Percentiles rank a stretch among this genome's conserved stretches.
Evolutionary conservation across 2,797 vertebrate species (phyloP).

Genomic region (Hafferia zeledoni): DNA sequence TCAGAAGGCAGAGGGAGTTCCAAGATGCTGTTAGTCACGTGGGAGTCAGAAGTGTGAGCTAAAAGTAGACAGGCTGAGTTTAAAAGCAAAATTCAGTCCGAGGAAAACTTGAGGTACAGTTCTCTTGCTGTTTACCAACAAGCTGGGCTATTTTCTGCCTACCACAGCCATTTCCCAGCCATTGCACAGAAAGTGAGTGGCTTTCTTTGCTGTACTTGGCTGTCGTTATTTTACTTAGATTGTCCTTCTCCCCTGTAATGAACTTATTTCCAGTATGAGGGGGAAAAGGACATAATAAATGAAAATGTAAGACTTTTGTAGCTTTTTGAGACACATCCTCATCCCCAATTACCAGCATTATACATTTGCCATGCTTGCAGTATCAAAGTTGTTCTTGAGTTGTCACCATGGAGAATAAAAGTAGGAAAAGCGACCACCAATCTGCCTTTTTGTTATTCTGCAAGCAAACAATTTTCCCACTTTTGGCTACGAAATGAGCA

Average conservation of each 20-base stretch:
- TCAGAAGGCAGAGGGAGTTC: neutral
- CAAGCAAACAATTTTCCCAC: neutral
- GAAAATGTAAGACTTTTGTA: neutral
- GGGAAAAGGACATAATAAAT: neutral
- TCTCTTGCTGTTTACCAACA: neutral
- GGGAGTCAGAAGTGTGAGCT: neutral
- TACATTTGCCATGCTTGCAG: neutral
- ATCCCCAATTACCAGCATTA: neutral
- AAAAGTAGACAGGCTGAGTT: neutral
- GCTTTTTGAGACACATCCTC: neutral
- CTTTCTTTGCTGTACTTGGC: neutral
- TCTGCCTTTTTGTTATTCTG: slow-evolving; percentile 35
- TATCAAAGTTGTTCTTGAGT: neutral
- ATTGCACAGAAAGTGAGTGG: neutral
- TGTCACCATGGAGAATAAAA: slow-evolving; percentile 53
- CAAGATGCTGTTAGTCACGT: neutral
- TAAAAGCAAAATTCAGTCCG: neutral
- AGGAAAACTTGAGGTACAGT: neutral
- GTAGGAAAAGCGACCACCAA: slow-evolving; percentile 33
- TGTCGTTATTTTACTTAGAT: neutral
- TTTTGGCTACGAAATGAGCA: neutral
- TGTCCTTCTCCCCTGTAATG: neutral
- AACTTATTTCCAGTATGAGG: neutral
- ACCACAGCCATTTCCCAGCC: neutral
- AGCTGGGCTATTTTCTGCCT: neutral